A percentile compares a stretch with the other conserved stretches of the same genome.
Evolutionary conservation across 1,140 invertebrate genomes (phyloP).

Genomic region (Riptortus pedestris): DNA sequence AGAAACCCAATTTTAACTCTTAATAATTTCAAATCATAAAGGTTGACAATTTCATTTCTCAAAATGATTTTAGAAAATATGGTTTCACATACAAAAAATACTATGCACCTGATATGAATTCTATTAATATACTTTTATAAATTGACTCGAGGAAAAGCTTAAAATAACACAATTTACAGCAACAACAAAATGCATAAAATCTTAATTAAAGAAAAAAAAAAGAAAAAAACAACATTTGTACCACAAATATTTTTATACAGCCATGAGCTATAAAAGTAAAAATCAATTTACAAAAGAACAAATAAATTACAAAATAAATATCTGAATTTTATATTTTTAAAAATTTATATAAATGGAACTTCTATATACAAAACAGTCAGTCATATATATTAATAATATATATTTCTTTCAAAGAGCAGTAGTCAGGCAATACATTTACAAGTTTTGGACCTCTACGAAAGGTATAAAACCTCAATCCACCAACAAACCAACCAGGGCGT

Average conservation of each 20-base stretch:
- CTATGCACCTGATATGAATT: no score
- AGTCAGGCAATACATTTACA: no score
- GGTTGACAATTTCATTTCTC: no score
- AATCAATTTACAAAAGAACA: not conserved
- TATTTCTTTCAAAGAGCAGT: no score
- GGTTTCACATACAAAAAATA: no score
- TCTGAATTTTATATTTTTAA: not conserved
- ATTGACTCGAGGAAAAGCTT: no score
- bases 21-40: no score
- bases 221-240: not conserved
- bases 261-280: not conserved
- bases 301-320: constrained; percentile 14
- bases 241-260: constrained; percentile 1
- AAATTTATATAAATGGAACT: not conserved
- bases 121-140: no score
- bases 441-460: constrained; percentile 12
- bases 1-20: no score
- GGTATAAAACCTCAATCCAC: constrained; percentile 14
- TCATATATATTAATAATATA: no score
- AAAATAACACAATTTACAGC: constrained; percentile 2
- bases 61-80: no score
- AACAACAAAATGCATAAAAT: not conserved
- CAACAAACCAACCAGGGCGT: constrained; percentile 7
- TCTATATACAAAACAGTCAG: not conserved
- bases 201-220: no score